Percentiles rank a stretch among this genome's conserved stretches.
Evolutionary conservation across 2,113 vertebrate species (phyloP).

Genomic region (Capreolus pygargus): DNA sequence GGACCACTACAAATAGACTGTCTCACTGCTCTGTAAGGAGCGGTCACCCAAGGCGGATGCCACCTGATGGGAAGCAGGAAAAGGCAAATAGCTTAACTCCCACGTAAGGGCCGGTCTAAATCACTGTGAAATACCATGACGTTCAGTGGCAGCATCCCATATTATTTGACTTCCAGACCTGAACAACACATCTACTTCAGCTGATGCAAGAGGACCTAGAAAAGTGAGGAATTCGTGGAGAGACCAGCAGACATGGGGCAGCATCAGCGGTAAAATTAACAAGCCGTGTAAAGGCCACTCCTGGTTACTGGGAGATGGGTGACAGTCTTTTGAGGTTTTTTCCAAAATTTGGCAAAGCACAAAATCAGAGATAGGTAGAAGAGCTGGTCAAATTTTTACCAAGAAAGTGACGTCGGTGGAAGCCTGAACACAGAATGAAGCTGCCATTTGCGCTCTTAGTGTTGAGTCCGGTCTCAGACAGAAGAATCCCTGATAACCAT

Average conservation of each 20-base stretch:
- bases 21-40: neutral
- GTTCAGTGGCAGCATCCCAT: neutral
- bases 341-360: slow-evolving; percentile 4
- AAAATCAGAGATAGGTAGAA: neutral
- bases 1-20: neutral
- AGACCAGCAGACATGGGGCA: neutral
- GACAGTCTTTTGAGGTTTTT: neutral
- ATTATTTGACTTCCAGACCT: neutral
- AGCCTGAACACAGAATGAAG: neutral
- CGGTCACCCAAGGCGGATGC: neutral
- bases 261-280: neutral
- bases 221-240: neutral
- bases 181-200: neutral
- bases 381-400: neutral
- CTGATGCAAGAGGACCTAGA: neutral
- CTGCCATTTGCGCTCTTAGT: neutral
- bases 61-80: neutral
- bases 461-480: neutral
- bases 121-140: neutral
- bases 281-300: neutral
- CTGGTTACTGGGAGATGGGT: neutral
- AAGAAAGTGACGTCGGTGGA: neutral
- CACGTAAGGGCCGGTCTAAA: neutral
- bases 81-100: neutral
- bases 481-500: neutral